These are phyloP conservation scores for Periplaneta americana DNA, from an alignment of 1,140 invertebrate genomes.

Conservation along the genomic window DNA sequence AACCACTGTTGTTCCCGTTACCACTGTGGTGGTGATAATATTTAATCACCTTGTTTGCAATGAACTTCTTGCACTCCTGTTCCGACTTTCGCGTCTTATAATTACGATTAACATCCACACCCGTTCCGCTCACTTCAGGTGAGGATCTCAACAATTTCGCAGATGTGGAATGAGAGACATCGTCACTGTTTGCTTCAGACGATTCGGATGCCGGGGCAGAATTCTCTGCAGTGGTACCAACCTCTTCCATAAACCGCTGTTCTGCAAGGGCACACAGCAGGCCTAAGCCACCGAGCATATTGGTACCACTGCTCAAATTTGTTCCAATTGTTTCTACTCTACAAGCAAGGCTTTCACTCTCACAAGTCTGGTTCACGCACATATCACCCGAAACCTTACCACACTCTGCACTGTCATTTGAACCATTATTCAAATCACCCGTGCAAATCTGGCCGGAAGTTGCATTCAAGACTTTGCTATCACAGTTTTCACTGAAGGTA, in stretches of 20 bases:
- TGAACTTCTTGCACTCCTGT: constrained; percentile 40
- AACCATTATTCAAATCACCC: background rate
- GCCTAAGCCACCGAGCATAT: constrained; percentile 60
- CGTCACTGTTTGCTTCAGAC: background rate
- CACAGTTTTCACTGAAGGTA: constrained; percentile 1
- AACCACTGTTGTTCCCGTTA: constrained; percentile 41
- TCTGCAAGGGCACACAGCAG: constrained; percentile 80
- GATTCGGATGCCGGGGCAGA: background rate
- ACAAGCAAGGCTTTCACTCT: background rate
- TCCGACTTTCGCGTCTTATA: constrained; percentile 42
- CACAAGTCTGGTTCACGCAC: background rate
- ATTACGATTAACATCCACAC: constrained; percentile 27
- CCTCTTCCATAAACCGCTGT: constrained; percentile 74
- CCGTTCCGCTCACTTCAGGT: constrained; percentile 26
- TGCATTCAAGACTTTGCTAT: background rate
- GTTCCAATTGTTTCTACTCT: background rate
- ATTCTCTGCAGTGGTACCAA: constrained; percentile 8
- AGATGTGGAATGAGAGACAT: background rate
- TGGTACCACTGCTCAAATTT: background rate
- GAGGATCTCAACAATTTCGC: constrained; percentile 26
- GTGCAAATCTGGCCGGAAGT: background rate
- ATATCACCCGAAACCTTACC: background rate
- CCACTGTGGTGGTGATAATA: constrained; percentile 14
- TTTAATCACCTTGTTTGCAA: constrained; percentile 33
- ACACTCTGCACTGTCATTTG: background rate